Evolutionary conservation across 1,140 invertebrate species (phyloP), one percentile per base, ranked within the genome.

Genomic region (Heliothis subflexa): DNA sequence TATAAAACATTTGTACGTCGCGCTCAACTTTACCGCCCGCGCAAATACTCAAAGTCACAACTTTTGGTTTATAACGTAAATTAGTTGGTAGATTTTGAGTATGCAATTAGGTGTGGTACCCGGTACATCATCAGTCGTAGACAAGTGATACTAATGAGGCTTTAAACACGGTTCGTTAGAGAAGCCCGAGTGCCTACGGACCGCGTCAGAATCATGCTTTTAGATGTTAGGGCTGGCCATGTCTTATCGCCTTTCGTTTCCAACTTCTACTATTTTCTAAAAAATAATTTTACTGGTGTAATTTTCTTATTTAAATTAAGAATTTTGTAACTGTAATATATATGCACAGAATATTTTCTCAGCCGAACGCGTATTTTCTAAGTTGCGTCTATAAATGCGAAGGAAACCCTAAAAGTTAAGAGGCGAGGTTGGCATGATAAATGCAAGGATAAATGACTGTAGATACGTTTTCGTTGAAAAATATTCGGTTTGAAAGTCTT

Each of bases 111-210:
- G 13, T 59, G 71, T 59, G 55, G 71, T 59, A 33, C 55, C 0
- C 45, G 47, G 16, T 74, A 74, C 16, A 49, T 74, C 71, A 59
- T 74, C 54, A 59, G 64, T 14, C 64, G 55, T 74, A 74, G 71
- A 81, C 80, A 81, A 81, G 80, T 81, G 75, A 61, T 64, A 76
- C 76, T 81, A 81, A 81, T 59, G 80, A 81, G 75, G 45, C 70
- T 70, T 81, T 78, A 78, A 81, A 62, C 57, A 78, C 76, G 80
- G 75, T 81, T 81, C 80, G 75, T 81, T 78, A 78, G 75, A 74
- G 52, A 68, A 78, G 59, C 18, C 55, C 49, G 68, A 81, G 66
- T 72, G 57, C 50, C 57, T 74, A 16, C 61, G 28, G 61, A 75
- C 45, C n/a, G 57, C 13, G 3, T 14, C 40, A 16, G 61, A 16